These are phyloP conservation scores for Vanessa tameamea DNA, from an alignment of 1,140 invertebrate species.

Conservation along the genomic window DNA sequence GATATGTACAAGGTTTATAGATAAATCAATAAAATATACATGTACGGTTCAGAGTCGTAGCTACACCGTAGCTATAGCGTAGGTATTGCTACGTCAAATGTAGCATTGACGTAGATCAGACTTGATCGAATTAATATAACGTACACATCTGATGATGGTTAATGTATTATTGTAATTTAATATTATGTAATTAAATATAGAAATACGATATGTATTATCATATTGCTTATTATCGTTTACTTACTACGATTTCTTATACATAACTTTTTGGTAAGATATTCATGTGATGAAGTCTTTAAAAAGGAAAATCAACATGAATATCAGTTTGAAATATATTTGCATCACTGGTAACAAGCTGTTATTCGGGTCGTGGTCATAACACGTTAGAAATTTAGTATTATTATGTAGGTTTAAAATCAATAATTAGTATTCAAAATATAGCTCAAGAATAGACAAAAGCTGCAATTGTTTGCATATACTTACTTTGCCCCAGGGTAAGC, in stretches of 20 bases:
- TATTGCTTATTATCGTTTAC: too few species aligned
- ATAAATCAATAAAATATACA: too few species aligned
- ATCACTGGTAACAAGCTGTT: not conserved
- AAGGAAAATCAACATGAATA: not conserved
- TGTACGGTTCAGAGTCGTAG: not conserved
- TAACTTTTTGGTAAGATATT: too few species aligned
- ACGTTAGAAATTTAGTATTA: not conserved
- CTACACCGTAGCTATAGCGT: not conserved
- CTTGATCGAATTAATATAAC: too few species aligned
- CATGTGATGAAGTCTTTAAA: too few species aligned
- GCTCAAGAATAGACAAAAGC: not conserved
- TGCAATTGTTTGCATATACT: not conserved
- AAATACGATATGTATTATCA: too few species aligned
- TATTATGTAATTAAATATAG: too few species aligned
- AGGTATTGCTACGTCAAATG: not conserved
- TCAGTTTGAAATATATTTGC: not conserved
- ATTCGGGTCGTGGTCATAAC: not conserved
- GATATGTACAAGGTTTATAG: too few species aligned
- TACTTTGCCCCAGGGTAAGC: not conserved
- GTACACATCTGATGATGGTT: too few species aligned
- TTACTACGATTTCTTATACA: too few species aligned
- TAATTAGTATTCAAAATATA: not conserved
- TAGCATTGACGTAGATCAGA: too few species aligned
- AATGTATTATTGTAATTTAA: too few species aligned
- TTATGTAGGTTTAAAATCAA: not conserved